A percentile compares a stretch with the other conserved stretches of the same genome.
Conservation (phyloP, 2,113 vertebrate species). For the Campylomormyrus tamandua region DNA sequence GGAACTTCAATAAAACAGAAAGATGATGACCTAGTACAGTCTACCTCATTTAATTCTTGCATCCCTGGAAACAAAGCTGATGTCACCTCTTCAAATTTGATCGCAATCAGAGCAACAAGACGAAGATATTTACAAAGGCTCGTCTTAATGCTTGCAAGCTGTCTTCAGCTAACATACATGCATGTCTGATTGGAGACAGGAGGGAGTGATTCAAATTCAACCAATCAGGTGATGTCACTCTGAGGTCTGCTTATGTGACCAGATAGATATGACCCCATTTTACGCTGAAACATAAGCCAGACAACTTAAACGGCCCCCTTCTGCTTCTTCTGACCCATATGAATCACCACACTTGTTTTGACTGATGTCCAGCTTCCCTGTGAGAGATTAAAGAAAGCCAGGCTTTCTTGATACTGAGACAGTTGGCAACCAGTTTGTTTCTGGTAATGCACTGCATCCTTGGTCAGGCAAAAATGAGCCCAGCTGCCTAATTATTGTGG, state of each 20-base stretch:
- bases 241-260: neutral
- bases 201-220: neutral
- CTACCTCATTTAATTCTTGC: neutral
- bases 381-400: neutral
- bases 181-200: constrained; percentile 13
- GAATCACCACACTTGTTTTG: neutral
- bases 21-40: neutral
- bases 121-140: constrained; percentile 9
- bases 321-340: neutral
- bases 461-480: neutral
- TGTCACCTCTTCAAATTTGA: neutral
- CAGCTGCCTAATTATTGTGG: neutral
- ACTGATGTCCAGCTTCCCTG: neutral
- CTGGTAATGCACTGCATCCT: neutral
- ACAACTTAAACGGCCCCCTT: neutral
- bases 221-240: constrained; percentile 3
- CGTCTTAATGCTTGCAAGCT: constrained; percentile 19
- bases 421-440: neutral
- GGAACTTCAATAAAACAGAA: neutral
- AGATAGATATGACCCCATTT: neutral
- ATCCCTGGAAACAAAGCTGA: neutral
- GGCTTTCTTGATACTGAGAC: neutral
- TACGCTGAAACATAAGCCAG: neutral
- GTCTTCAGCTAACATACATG: neutral
- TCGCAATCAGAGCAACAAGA: neutral